Conservation (phyloP, 2,113 vertebrate species). For the Falco punctatus region DNA sequence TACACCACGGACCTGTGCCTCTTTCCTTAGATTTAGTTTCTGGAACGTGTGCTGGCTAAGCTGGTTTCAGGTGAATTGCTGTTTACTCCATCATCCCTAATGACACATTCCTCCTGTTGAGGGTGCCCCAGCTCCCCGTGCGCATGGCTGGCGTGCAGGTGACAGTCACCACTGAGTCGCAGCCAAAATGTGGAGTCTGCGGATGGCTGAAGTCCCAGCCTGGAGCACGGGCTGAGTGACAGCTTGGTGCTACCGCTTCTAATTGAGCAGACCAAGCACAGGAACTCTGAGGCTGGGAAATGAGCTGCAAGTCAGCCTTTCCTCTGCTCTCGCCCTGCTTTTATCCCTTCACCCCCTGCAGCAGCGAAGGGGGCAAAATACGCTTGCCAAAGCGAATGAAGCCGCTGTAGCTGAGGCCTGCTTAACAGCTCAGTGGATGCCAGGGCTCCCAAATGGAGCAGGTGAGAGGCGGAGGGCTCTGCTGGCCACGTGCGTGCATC, state of each 20-base stretch:
- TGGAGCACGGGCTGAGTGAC: not conserved
- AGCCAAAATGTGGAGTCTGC: not conserved
- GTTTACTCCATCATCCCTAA: constrained; percentile 34
- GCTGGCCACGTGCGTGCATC: not conserved
- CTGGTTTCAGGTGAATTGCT: constrained; percentile 57
- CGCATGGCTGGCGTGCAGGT: not conserved
- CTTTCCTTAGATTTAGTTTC: constrained; percentile 28
- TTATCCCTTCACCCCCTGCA: not conserved
- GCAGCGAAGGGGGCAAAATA: not conserved
- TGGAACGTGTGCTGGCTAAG: constrained; percentile 2
- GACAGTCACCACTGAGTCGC: not conserved
- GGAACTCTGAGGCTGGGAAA: not conserved
- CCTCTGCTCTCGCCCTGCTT: not conserved
- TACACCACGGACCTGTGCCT: not conserved
- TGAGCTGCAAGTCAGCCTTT: not conserved
- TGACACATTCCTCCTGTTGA: not conserved
- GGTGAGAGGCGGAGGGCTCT: not conserved
- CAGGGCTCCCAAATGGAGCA: not conserved
- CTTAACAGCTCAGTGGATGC: not conserved
- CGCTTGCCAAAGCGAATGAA: not conserved
- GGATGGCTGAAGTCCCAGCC: not conserved
- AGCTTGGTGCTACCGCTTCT: not conserved
- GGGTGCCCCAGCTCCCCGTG: not conserved
- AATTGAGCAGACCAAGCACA: not conserved
- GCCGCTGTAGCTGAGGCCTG: not conserved